Base-by-base conservation (phyloP, 2,113 vertebrate species). In the Nycticebus coucang region DNA sequence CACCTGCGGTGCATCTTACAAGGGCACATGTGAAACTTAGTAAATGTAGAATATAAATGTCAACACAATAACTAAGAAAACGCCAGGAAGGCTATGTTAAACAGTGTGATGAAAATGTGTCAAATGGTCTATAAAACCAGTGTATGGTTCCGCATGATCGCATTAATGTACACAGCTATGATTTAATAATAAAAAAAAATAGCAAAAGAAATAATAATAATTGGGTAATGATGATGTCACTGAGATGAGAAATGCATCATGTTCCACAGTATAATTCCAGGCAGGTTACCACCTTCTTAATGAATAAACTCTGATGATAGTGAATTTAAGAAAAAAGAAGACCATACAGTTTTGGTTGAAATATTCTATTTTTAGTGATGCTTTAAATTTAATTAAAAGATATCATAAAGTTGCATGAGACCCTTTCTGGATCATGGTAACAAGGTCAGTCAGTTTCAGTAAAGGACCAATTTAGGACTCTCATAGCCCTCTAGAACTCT, bases 271-370 rank as follows among this genome's bases (percentile, higher is more conserved):
- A 3, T 57, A 86, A 50, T 64, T 86, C 7, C 24, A 21, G 62
- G 30, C 21, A 66, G 45, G 10, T 75, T 74, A 81, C 50, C 82
- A 74, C 22, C 55, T 66, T 92, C 37, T 75, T 68, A 53, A 33
- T 13, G 33, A 69, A 80, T 84, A 33, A 89, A 74, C 11, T n/a
- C 57, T 45, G 59, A 28, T 74, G 60, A 88, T 75, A 53, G 72
- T 60, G 18, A 86, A 55, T 24, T 33, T 92, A 83, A 86, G 50
- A 28, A 96, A 84, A 84, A 92, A 85, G 37, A 89, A 72, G 74
- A 86, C 0, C 1, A 35, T 0, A 1, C 1, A 50, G 45, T 41
- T n/a, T 66, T 15, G 11, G 26, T 69, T 79, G n/a, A 84, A 92
- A 79, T 50, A 4, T 85, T 3, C 33, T 92, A 37, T 26, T 88